Base-by-base conservation (phyloP, 2,113 vertebrate species). In the Charadrius vociferus region DNA sequence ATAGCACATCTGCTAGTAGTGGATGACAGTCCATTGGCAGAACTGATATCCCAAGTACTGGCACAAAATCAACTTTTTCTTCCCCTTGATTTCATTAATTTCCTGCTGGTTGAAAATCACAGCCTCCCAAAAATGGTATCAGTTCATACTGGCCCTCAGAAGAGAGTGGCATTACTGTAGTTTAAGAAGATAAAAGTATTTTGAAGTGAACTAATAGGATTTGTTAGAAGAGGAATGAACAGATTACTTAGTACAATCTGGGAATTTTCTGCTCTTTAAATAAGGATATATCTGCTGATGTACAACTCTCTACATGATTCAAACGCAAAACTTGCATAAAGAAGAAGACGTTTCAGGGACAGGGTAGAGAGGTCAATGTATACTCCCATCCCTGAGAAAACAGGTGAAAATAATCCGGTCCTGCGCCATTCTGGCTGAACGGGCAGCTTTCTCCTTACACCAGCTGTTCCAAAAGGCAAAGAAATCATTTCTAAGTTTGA, bases 1-100 rank as follows among this genome's bases (percentile, higher is more conserved):
- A 81, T 47, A 88, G 70, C 86, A 96, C 95, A 97, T 95, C 90
- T 97, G 96, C 92, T 95, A 70, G 79, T 36, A 56, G 91, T 84
- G 70, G 82, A 72, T 97, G 90, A 88, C 56, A 94, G 81, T 91
- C 91, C 95, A 61, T 92, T 94, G 91, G 93, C 89, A 94, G 77
- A 75, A 88, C 29, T 66, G 47, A 77, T 83, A 88, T 50, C 45
- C 68, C 55, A 86, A 71, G 29, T 61, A 26, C 41, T 93, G 94
- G 89, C 89, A 72, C 15, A 88, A 90, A 83, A 92, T 73, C 70
- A 91, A 5, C 24, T 17, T 56, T 79, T 75, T 66, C 16, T 11
- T 2, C 12, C 17, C 45, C 45, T 87, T 74, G 62, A 59, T 88
- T 92, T 96, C 59, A 86, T 91, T 94, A 32, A 95, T 86, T 95